These are phyloP conservation scores for Leptopilina myrica DNA, from an alignment of 2,888 invertebrate species.

Conservation along the genomic window DNA sequence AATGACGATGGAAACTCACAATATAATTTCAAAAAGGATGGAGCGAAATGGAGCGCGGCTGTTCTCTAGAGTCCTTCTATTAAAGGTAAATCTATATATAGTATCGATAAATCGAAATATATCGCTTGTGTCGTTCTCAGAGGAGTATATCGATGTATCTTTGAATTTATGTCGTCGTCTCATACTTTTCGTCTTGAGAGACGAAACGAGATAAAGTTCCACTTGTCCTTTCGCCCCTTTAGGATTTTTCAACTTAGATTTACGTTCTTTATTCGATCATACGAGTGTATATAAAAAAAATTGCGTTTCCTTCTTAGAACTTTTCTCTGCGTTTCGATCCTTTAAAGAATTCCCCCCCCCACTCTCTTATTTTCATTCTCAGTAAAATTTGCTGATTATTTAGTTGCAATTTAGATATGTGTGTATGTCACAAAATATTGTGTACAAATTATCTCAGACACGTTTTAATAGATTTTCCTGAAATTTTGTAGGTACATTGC, in stretches of 20 bases:
- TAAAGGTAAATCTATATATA: conserved; percentile 6
- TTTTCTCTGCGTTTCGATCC: too few relatives aligned
- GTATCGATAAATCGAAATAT: conserved; percentile 38
- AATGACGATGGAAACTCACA: conserved; percentile 53
- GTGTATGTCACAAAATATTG: too few relatives aligned
- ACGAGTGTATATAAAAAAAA: too few relatives aligned
- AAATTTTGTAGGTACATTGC: too few relatives aligned
- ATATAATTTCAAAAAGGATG: conserved; percentile 45
- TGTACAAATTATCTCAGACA: too few relatives aligned
- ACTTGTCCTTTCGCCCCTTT: conserved; percentile 7
- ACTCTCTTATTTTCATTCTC: too few relatives aligned
- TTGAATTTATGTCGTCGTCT: conserved; percentile 33
- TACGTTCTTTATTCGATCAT: background rate
- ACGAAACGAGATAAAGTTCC: conserved; percentile 33
- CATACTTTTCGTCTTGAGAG: conserved; percentile 25
- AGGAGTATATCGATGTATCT: conserved; percentile 31
- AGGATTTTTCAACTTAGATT: background rate
- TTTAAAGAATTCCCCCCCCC: too few relatives aligned
- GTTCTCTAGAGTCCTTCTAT: conserved; percentile 24
- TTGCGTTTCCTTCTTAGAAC: too few relatives aligned
- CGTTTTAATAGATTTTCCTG: too few relatives aligned
- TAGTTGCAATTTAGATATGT: too few relatives aligned
- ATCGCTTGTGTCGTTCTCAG: conserved; percentile 13
- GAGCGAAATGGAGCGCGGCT: conserved; percentile 47
- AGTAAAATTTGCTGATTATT: too few relatives aligned